phyloP scores from a whole-genome alignment of 1,140 invertebrate species.

The Oncopeltus fasciatus region DNA sequence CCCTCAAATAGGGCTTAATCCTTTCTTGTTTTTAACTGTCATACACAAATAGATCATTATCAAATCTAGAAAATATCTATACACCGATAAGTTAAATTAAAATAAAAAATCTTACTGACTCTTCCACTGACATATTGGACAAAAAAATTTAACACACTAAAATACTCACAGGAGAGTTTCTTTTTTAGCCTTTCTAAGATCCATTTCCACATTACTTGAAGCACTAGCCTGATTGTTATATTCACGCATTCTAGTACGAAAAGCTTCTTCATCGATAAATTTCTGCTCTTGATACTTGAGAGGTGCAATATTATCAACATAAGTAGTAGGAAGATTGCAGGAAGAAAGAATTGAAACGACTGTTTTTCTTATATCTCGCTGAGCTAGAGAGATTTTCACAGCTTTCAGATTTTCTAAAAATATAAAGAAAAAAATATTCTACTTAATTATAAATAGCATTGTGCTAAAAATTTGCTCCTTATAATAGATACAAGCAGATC shows the following conservation, averaged over 20 bases:
- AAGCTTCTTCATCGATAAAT: neutral
- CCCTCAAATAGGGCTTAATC: no score
- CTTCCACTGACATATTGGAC: no score
- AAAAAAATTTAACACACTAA: no score
- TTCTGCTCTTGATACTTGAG: neutral
- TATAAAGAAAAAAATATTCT: no score
- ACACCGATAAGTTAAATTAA: no score
- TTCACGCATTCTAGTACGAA: slow-evolving; percentile 8
- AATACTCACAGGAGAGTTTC: neutral
- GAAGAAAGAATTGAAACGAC: slow-evolving; percentile 60
- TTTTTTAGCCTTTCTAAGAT: neutral
- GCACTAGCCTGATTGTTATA: neutral
- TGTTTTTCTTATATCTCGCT: slow-evolving; percentile 53
- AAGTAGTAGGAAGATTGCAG: slow-evolving; percentile 69
- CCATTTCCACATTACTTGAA: neutral
- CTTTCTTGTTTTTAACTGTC: no score
- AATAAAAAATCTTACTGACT: no score
- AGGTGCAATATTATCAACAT: slow-evolving; percentile 54
- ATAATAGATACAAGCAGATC: no score
- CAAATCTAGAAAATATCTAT: no score
- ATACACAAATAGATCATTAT: no score
- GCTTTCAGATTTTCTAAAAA: slow-evolving; percentile 47
- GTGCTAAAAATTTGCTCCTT: no score
- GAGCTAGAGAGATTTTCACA: slow-evolving; percentile 53
- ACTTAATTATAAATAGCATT: no score